Percentiles rank a stretch among this genome's conserved stretches.
These are phyloP conservation scores for Hydrolagus affinis DNA, from an alignment of 2,113 vertebrate species.

Conservation along the genomic window DNA sequence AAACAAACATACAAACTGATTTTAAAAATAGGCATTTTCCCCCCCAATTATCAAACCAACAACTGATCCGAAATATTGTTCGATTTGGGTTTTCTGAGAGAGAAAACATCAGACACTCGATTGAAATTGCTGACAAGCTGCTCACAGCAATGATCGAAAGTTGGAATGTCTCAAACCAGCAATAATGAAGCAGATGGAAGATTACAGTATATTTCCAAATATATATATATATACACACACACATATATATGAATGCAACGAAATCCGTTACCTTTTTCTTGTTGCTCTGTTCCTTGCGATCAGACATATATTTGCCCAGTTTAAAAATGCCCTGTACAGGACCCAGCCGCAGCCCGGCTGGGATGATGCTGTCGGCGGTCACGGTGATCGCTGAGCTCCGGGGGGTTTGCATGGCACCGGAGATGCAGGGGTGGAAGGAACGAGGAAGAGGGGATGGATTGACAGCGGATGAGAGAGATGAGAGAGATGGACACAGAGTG, in stretches of 20 bases:
- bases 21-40: neutral
- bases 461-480: slow-evolving; percentile 45
- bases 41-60: neutral
- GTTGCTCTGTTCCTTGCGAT: slow-evolving; percentile 84
- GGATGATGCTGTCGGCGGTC: slow-evolving; percentile 84
- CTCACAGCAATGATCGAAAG: neutral
- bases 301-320: slow-evolving; percentile 91
- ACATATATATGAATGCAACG: neutral
- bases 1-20: no score
- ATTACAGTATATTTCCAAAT: neutral
- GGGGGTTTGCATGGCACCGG: slow-evolving; percentile 70
- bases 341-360: slow-evolving; percentile 84
- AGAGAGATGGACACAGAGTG: slow-evolving; percentile 62
- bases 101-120: neutral
- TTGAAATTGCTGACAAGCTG: neutral
- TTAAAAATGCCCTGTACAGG: slow-evolving; percentile 86
- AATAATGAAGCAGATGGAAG: neutral
- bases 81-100: neutral
- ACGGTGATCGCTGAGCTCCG: slow-evolving; percentile 74
- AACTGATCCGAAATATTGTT: neutral
- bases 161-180: neutral
- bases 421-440: slow-evolving; percentile 49
- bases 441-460: slow-evolving; percentile 41
- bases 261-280: slow-evolving; percentile 79
- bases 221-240: no score